Conservation (phyloP, 2,888 invertebrate genomes). For the Euphydryas editha region DNA sequence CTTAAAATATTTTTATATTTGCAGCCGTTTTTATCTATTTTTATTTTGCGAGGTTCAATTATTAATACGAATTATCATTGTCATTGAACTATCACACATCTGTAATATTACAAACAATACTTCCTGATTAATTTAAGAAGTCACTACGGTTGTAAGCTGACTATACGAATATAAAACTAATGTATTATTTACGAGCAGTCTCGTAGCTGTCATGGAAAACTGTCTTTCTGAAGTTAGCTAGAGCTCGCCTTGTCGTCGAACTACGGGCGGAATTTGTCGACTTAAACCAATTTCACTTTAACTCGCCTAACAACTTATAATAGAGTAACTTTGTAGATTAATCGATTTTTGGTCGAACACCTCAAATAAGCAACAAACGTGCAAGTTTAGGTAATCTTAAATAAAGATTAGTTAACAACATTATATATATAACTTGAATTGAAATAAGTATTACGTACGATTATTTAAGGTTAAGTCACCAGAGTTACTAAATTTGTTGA, state of each 20-base stretch:
- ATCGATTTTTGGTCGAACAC: conserved; percentile 60
- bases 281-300: conserved; percentile 69
- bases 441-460: too few species aligned
- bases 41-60: too few species aligned
- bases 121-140: not conserved
- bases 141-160: conserved; percentile 9
- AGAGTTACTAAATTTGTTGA: too few species aligned
- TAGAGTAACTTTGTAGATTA: conserved; percentile 74
- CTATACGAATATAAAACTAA: conserved; percentile 38
- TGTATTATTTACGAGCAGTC: conserved; percentile 47
- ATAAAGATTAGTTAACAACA: not conserved
- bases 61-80: too few species aligned
- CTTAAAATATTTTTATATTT: too few species aligned
- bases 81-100: too few species aligned
- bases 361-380: conserved; percentile 45
- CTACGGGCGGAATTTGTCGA: conserved; percentile 72
- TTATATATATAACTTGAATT: not conserved
- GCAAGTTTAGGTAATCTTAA: conserved; percentile 21
- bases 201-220: conserved; percentile 54
- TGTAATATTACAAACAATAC: too few species aligned
- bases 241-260: conserved; percentile 61
- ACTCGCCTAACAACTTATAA: conserved; percentile 73
- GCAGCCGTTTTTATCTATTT: too few species aligned
- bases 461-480: too few species aligned
- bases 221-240: conserved; percentile 59